Percentiles rank a stretch among this genome's conserved stretches.
These are phyloP conservation scores for Melanchra persicariae DNA, from an alignment of 2,888 invertebrate species.

Conservation along the genomic window DNA sequence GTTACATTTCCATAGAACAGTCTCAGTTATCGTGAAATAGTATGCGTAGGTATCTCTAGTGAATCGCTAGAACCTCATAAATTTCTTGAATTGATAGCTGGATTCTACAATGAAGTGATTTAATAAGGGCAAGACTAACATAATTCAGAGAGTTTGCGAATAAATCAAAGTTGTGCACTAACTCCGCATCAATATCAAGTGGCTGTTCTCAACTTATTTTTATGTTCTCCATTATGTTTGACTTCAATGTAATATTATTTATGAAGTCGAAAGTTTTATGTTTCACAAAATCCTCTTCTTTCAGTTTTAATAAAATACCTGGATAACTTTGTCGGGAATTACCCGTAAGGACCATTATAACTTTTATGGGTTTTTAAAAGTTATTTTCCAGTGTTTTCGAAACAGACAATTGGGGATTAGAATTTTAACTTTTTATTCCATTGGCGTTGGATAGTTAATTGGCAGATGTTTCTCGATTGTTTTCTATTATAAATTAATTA, in stretches of 20 bases:
- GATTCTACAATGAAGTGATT: conserved; percentile 61
- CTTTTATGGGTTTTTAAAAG: conserved; percentile 45
- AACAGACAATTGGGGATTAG: conserved; percentile 4
- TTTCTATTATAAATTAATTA: background rate
- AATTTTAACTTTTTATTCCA: conserved; percentile 8
- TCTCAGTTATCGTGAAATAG: conserved; percentile 29
- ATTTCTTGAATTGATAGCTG: conserved; percentile 55
- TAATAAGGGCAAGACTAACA: conserved; percentile 56
- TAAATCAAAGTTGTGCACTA: conserved; percentile 59
- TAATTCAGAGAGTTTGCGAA: conserved; percentile 59
- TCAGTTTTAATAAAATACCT: conserved; percentile 47
- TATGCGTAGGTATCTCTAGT: conserved; percentile 45
- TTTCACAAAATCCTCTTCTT: conserved; percentile 46
- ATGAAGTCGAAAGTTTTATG: conserved; percentile 50
- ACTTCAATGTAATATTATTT: conserved; percentile 55
- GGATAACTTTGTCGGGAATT: conserved; percentile 40
- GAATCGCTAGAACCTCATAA: conserved; percentile 52
- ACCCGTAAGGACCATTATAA: conserved; percentile 46
- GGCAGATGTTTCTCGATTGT: background rate
- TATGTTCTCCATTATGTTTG: conserved; percentile 51
- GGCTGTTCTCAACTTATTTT: conserved; percentile 55
- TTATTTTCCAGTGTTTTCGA: conserved; percentile 29
- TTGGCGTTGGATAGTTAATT: background rate
- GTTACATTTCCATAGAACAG: conserved; percentile 27
- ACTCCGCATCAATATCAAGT: conserved; percentile 55